Percentiles rank a stretch among this genome's conserved stretches.
phyloP scores from a whole-genome alignment of 2,113 vertebrate species.

The Rafetus swinhoei region DNA sequence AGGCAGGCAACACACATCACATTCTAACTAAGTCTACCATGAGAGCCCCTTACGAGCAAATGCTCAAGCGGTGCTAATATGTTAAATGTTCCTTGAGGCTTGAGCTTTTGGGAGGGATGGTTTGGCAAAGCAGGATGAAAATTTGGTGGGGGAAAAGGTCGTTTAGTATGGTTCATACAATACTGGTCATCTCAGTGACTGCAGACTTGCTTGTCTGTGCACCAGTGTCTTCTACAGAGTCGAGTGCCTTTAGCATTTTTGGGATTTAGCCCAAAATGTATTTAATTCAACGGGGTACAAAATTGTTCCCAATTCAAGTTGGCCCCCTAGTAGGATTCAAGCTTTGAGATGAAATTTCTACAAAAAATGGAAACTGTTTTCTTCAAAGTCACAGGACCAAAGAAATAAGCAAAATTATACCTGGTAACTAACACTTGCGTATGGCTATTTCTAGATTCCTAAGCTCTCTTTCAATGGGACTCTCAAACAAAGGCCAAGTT shows the following conservation, averaged over 20 bases:
- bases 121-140: conserved; percentile 48
- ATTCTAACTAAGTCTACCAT: conserved; percentile 76
- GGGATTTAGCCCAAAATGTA: conserved; percentile 36
- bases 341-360: conserved; percentile 25
- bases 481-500: conserved; percentile 29
- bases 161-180: conserved; percentile 26
- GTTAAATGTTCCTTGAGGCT: conserved; percentile 61
- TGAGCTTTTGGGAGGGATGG: conserved; percentile 67
- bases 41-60: conserved; percentile 70
- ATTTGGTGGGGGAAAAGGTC: conserved; percentile 33
- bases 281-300: conserved; percentile 32
- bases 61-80: conserved; percentile 58
- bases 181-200: conserved; percentile 21
- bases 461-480: background rate
- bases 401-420: conserved; percentile 43
- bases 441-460: background rate
- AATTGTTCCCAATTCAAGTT: conserved; percentile 51
- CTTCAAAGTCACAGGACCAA: conserved; percentile 27
- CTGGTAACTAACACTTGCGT: conserved; percentile 17
- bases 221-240: conserved; percentile 33
- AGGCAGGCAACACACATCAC: conserved; percentile 82
- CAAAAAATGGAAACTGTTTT: conserved; percentile 27
- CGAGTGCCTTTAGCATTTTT: conserved; percentile 40
- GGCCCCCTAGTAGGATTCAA: background rate
- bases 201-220: conserved; percentile 42